Base-by-base conservation (phyloP, 2,113 vertebrate species). In the Camelus dromedarius region DNA sequence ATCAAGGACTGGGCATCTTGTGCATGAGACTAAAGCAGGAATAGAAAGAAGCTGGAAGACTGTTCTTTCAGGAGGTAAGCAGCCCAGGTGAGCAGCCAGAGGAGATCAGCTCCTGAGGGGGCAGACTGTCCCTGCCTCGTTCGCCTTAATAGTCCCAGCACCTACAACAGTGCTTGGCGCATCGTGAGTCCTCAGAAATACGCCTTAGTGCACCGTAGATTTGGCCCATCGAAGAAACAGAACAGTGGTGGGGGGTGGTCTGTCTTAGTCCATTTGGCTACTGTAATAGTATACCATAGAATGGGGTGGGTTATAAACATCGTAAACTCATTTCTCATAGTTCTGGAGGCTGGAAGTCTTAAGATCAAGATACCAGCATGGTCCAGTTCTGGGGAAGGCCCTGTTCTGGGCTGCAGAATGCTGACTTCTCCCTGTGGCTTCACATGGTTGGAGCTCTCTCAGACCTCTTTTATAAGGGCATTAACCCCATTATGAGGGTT, bases 241-340 rank as follows among this genome's bases (percentile, higher is more conserved):
- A 8, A 1, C 2, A 3, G 54, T 4, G 6, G 11, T 15, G 1
- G 26, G 1, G 38, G 18, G 3, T 1, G 3, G 15, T 42, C 76
- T 73, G 46, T 15, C 56, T 75, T 35, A 56, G 67, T 48, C 69
- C 85, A 11, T 66, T 82, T 19, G 19, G 64, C 60, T 58, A 6
- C 42, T 79, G 18, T 48, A 35, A 86, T 50, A 48, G 77, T 58
- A 50, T 48, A 28, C 12, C 18, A 24, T 26, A 54, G 20, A 62
- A 42, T 22, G 35, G 8, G 90, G 14, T 12, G 6, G 90, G 20
- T 94, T 64, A 62, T 42, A 73, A 54, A 64, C 54, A 54, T 19
- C 28, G 8, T 11, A 19, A 26, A n/a, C 13, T 30, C 62, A 32
- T 38, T 28, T 30, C 46, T 54, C 6, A 5, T n/a, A 9, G n/a